These are phyloP conservation scores for Zoanthus sociatus DNA, from an alignment of 92 coral and sea anemone species.

Conservation along the genomic window DNA sequence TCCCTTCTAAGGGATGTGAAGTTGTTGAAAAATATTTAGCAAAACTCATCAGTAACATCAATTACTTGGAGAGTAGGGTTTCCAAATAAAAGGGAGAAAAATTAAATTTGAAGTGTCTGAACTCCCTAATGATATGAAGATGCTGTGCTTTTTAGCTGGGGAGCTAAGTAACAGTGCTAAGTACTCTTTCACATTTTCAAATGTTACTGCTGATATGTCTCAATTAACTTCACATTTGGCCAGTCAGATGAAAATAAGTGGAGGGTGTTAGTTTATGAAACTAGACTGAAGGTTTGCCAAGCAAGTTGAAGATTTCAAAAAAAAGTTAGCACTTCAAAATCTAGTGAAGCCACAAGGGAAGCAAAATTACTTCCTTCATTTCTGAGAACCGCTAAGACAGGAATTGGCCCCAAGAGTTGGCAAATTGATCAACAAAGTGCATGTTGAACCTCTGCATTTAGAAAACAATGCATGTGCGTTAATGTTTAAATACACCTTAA, in stretches of 20 bases:
- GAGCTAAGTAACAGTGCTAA: neutral
- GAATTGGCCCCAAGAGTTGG: neutral
- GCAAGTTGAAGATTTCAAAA: neutral
- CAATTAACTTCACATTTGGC: neutral
- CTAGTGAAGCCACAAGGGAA: neutral
- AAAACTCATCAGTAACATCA: too few relatives aligned
- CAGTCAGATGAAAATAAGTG: neutral
- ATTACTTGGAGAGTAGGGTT: neutral
- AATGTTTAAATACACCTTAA: neutral
- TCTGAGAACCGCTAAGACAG: neutral
- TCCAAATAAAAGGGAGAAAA: neutral
- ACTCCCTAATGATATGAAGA: neutral
- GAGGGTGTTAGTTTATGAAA: neutral
- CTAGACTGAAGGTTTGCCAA: neutral
- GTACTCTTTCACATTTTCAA: neutral
- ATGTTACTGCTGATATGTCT: neutral
- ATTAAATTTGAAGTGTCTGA: slow-evolving; percentile 1
- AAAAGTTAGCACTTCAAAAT: neutral
- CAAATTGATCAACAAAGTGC: slow-evolving; percentile 15
- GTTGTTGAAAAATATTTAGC: too few relatives aligned
- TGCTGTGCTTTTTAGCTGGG: neutral
- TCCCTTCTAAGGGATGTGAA: too few relatives aligned
- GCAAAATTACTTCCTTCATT: neutral
- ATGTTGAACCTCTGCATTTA: neutral
- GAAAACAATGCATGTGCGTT: neutral